A percentile compares a stretch with the other conserved stretches of the same genome.
Evolutionary conservation across 2,888 invertebrate species (phyloP).

Genomic region (Chrysomela aeneicollis): DNA sequence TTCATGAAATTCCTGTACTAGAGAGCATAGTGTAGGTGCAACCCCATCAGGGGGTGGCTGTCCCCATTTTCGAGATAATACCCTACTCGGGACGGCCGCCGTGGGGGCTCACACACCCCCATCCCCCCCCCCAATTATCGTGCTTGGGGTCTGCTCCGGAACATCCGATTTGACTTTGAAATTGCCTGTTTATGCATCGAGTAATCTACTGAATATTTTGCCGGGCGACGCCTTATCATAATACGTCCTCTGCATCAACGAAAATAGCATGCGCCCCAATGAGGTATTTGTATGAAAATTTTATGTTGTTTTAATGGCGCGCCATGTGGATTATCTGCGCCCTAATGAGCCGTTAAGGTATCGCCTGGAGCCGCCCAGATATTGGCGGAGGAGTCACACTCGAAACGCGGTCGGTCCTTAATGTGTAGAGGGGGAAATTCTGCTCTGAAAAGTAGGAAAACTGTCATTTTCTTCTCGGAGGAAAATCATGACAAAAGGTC

Average conservation of each 20-base stretch:
- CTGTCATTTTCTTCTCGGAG: too few relatives aligned
- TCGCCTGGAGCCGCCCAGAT: slow-evolving; percentile 22
- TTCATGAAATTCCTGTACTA: too few relatives aligned
- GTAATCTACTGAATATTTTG: slow-evolving; percentile 35
- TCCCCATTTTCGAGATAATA: too few relatives aligned
- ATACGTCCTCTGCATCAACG: slow-evolving; percentile 28
- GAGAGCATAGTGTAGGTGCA: too few relatives aligned
- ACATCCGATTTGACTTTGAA: slow-evolving; percentile 34
- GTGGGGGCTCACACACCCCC: slow-evolving; percentile 33
- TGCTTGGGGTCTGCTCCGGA: too few relatives aligned
- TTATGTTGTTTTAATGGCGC: slow-evolving; percentile 36
- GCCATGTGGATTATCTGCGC: slow-evolving; percentile 29
- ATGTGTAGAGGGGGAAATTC: too few relatives aligned
- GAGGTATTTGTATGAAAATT: slow-evolving; percentile 33
- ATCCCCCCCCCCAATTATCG: slow-evolving; percentile 11
- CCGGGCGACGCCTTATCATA: slow-evolving; percentile 34
- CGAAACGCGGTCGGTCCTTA: not conserved
- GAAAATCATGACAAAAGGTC: too few relatives aligned
- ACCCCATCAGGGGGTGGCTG: too few relatives aligned
- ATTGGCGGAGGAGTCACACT: not conserved
- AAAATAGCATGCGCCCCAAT: slow-evolving; percentile 27
- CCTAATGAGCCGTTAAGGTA: slow-evolving; percentile 19
- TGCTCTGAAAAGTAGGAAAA: too few relatives aligned
- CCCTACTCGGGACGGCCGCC: slow-evolving; percentile 55
- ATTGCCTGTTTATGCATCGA: slow-evolving; percentile 36